Conservation (phyloP, 2,113 vertebrate genomes). For the Oreocharis arfaki region DNA sequence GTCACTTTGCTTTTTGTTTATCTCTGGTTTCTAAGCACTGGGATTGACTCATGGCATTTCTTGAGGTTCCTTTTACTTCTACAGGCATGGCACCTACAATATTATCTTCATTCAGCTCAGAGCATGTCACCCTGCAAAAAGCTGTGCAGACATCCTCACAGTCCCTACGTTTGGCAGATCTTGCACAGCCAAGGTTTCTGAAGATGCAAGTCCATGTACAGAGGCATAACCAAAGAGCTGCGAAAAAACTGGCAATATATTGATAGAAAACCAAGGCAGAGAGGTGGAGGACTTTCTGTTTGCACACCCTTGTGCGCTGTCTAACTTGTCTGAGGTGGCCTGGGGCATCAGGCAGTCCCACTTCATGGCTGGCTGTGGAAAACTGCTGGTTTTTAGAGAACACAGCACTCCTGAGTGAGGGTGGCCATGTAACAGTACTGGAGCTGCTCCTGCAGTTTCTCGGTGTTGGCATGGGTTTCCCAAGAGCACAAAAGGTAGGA, state of each 20-base stretch:
- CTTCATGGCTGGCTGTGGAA: neutral
- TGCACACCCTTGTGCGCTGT: neutral
- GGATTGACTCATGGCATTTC: neutral
- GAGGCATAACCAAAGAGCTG: neutral
- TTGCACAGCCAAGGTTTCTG: neutral
- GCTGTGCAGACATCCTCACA: neutral
- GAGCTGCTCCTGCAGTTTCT: neutral
- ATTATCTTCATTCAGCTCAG: neutral
- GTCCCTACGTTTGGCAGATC: neutral
- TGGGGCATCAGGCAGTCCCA: neutral
- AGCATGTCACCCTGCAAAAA: neutral
- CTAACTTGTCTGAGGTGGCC: neutral
- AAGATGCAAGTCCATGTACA: neutral
- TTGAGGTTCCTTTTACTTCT: neutral
- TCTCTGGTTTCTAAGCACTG: neutral
- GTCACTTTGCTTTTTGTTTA: neutral
- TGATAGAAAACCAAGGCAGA: accelerated
- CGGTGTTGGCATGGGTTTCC: neutral
- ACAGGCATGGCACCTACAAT: neutral
- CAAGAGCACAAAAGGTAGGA: neutral
- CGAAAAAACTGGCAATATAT: neutral
- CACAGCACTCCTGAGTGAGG: neutral
- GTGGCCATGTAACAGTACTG: neutral
- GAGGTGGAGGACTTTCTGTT: neutral
- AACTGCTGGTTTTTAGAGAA: neutral